Evolutionary conservation across 2,888 invertebrate genomes (phyloP), one percentile per base, ranked within the genome.

Genomic region (Neoascia interrupta): DNA sequence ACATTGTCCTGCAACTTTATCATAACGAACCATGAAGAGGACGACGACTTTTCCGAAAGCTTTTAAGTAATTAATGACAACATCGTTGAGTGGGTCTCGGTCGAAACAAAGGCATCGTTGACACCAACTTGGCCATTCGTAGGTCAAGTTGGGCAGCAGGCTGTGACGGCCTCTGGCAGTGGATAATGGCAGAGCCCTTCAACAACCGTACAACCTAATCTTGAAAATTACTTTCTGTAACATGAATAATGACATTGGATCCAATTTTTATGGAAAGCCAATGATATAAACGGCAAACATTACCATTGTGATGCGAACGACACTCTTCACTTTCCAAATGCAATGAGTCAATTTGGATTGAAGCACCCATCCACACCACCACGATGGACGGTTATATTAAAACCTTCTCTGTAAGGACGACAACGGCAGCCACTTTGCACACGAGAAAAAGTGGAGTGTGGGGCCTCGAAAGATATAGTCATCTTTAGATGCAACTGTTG

Each of bases 1-100:
- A n/a, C n/a, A n/a, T n/a, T n/a, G n/a, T n/a, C n/a, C n/a, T n/a
- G n/a, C n/a, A n/a, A n/a, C n/a, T n/a, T n/a, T n/a, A n/a, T n/a
- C n/a, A n/a, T n/a, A n/a, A n/a, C n/a, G n/a, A n/a, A n/a, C n/a
- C n/a, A n/a, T n/a, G n/a, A n/a, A n/a, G n/a, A n/a, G n/a, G n/a
- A n/a, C n/a, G n/a, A n/a, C n/a, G n/a, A n/a, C n/a, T n/a, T n/a
- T n/a, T n/a, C n/a, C n/a, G 11, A 79, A 79, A 79, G 79, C 73
- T 79, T 79, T 79, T 79, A 73, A 73, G 73, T 73, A 79, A 79
- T 79, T 79, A 79, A 64, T 41, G 64, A 36, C 49, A 56, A 56
- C 43, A 54, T 54, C 19, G 72, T 13, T 21, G 51, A 72, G 58
- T 56, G 56, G 64, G 72, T 39, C 21, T 39, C 26, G 18, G 21